Evolutionary conservation across 2,888 invertebrate species (phyloP).

Genomic region (Vannuccia rotundouncinata): DNA sequence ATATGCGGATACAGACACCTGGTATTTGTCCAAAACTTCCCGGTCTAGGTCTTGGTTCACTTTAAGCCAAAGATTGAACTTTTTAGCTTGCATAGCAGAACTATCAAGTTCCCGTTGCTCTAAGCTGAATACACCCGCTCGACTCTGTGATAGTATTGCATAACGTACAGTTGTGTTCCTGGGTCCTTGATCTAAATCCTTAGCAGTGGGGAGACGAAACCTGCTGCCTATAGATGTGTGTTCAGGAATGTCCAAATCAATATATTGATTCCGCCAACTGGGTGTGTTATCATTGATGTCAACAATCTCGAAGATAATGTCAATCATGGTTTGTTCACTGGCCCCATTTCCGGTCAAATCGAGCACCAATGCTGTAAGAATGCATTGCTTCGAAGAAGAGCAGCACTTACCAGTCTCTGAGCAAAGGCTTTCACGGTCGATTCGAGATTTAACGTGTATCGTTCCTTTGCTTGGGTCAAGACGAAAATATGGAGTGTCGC

Average conservation of each 20-base stretch:
- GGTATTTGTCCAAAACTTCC: not conserved
- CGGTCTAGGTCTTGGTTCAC: conserved; percentile 25
- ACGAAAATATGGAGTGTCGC: conserved; percentile 21
- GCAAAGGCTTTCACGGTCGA: conserved; percentile 30
- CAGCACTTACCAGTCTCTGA: conserved; percentile 13
- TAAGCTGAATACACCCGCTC: conserved; percentile 7
- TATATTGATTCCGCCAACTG: not conserved
- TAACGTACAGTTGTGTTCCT: conserved; percentile 27
- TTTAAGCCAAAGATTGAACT: conserved; percentile 9
- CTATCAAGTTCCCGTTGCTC: not conserved
- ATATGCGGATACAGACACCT: not conserved
- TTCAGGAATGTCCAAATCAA: conserved; percentile 29
- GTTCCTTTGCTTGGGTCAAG: conserved; percentile 21
- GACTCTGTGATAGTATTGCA: not conserved
- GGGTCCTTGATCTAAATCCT: conserved; percentile 24
- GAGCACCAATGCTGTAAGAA: not conserved
- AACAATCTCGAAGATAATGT: not conserved
- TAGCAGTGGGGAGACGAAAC: conserved; percentile 24
- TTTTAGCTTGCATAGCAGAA: not conserved
- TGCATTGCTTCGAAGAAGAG: not conserved
- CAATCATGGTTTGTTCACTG: not conserved
- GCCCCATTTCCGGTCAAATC: not conserved
- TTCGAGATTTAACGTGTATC: not conserved
- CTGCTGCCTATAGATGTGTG: conserved; percentile 14
- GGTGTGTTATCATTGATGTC: conserved; percentile 34